Evolutionary conservation across 2,113 vertebrate genomes (phyloP).

Genomic region (Pseudolaguvia tuberculata): DNA sequence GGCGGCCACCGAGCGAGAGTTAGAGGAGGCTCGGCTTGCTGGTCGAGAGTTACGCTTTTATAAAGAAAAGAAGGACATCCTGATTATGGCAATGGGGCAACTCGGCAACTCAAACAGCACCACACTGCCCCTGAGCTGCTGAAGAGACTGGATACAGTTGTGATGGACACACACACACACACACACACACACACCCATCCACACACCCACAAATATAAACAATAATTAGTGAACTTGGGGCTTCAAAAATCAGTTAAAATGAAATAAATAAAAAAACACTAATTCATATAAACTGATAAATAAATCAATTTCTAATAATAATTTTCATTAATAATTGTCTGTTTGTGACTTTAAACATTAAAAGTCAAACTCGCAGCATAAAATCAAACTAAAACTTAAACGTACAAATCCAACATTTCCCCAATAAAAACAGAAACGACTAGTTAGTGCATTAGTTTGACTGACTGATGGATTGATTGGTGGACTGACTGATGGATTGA

Average conservation of each 20-base stretch:
- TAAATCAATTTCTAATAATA: not conserved
- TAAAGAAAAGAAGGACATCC: slow-evolving; percentile 97
- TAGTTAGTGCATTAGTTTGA: too few species aligned
- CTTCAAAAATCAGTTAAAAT: not conserved
- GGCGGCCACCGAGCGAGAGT: slow-evolving; percentile 81
- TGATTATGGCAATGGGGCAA: slow-evolving; percentile 88
- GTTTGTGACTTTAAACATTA: not conserved
- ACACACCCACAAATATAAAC: not conserved
- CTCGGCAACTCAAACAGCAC: slow-evolving; percentile 72
- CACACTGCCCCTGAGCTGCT: slow-evolving; percentile 75
- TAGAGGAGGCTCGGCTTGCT: slow-evolving; percentile 89
- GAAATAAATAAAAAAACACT: not conserved
- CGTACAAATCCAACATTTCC: slow-evolving; percentile 16
- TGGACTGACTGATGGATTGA: not conserved
- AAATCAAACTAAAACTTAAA: not conserved
- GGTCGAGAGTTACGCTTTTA: slow-evolving; percentile 93
- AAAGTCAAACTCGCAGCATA: not conserved
- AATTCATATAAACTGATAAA: not conserved
- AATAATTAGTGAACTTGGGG: too few species aligned
- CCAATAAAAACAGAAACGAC: not conserved
- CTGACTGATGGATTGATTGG: not conserved
- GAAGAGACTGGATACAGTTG: slow-evolving; percentile 3
- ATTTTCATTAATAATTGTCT: not conserved
- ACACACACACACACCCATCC: not conserved
- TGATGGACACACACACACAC: slow-evolving; percentile 1